Percentiles rank a stretch among this genome's conserved stretches.
phyloP scores from a whole-genome alignment of 2,888 invertebrate genomes.

The Thysanoteuthis rhombus region DNA sequence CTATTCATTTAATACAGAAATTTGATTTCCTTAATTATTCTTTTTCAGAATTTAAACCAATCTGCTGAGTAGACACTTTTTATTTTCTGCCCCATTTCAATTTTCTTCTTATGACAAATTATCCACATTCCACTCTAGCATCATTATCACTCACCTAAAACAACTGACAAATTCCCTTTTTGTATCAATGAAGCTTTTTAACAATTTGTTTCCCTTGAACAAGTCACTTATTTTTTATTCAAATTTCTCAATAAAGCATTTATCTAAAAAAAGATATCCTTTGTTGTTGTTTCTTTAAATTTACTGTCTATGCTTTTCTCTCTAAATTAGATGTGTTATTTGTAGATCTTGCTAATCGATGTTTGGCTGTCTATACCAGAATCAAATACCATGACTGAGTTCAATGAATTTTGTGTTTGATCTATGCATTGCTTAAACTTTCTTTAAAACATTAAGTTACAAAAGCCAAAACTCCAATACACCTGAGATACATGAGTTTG shows the following conservation, averaged over 20 bases:
- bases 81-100: neutral
- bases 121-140: neutral
- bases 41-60: neutral
- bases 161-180: neutral
- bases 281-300: neutral
- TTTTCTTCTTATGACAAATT: too few relatives aligned
- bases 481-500: too few relatives aligned
- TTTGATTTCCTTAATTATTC: neutral
- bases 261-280: neutral
- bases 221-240: neutral
- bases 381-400: too few relatives aligned
- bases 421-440: too few relatives aligned
- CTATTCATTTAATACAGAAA: neutral
- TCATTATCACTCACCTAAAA: neutral
- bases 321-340: too few relatives aligned
- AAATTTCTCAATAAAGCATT: slow-evolving; percentile 12
- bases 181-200: neutral
- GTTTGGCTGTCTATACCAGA: too few relatives aligned
- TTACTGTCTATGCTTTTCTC: too few relatives aligned
- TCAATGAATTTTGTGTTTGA: too few relatives aligned
- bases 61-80: neutral
- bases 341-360: too few relatives aligned
- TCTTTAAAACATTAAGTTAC: too few relatives aligned
- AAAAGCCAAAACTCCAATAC: too few relatives aligned
- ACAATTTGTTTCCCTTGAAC: neutral